Evolutionary conservation across 2,888 invertebrate genomes (phyloP).

Genomic region (Agrotis clavis): DNA sequence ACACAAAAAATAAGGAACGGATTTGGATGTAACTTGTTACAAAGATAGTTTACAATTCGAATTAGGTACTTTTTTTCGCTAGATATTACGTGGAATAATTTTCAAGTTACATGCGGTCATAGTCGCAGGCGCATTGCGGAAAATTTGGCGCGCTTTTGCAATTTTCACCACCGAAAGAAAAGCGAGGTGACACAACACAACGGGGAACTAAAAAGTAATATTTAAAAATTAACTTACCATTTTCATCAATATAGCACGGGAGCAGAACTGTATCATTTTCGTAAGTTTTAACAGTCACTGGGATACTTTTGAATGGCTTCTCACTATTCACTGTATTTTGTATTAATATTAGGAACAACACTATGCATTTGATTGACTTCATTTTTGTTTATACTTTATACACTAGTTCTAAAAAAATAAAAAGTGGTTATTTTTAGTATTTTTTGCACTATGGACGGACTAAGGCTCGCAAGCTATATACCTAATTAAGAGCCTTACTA

Average conservation of each 20-base stretch:
- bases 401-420: background rate
- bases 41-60: too few relatives aligned
- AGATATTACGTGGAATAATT: too few relatives aligned
- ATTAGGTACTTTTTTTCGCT: too few relatives aligned
- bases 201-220: too few relatives aligned
- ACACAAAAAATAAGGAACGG: too few relatives aligned
- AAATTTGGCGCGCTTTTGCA: too few relatives aligned
- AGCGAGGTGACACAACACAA: too few relatives aligned
- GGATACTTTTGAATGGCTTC: conserved; percentile 92
- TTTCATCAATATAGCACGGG: conserved; percentile 94
- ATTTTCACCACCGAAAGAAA: too few relatives aligned
- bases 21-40: too few relatives aligned
- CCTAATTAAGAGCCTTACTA: too few relatives aligned
- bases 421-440: background rate
- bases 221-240: conserved; percentile 85
- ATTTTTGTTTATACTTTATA: conserved; percentile 49
- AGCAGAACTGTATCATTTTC: conserved; percentile 95
- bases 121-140: too few relatives aligned
- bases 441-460: background rate
- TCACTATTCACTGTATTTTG: conserved; percentile 74
- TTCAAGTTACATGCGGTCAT: too few relatives aligned
- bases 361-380: conserved; percentile 52
- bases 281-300: conserved; percentile 94
- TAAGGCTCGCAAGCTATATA: background rate
- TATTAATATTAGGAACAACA: conserved; percentile 61